phyloP scores from a whole-genome alignment of 1,140 invertebrate genomes.

The Gonioctena quinquepunctata region DNA sequence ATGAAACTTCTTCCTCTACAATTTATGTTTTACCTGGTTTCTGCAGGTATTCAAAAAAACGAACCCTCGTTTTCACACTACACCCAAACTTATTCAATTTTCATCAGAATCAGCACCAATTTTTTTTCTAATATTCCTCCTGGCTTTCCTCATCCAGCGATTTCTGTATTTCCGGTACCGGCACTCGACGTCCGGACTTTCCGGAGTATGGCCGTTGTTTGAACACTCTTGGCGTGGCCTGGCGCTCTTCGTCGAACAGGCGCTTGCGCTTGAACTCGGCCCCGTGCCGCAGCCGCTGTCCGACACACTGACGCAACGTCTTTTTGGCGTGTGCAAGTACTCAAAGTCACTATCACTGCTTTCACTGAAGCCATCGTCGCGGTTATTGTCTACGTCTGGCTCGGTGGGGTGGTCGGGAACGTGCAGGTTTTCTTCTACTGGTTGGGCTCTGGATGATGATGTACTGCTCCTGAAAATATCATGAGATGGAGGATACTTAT shows the following conservation, averaged over 20 bases:
- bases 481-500: no score
- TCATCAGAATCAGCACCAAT: slow-evolving; percentile 62
- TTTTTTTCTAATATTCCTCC: slow-evolving; percentile 60
- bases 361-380: slow-evolving; percentile 21
- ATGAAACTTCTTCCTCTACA: no score
- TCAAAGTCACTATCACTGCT: slow-evolving; percentile 47
- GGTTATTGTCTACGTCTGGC: neutral
- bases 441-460: neutral
- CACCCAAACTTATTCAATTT: slow-evolving; percentile 53
- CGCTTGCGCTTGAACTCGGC: slow-evolving; percentile 41
- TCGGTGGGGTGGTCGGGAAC: neutral
- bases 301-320: slow-evolving; percentile 31
- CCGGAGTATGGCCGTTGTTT: slow-evolving; percentile 3
- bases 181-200: neutral
- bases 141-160: slow-evolving; percentile 58
- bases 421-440: neutral
- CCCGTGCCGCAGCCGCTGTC: slow-evolving; percentile 51
- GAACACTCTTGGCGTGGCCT: slow-evolving; percentile 57
- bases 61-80: neutral
- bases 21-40: no score
- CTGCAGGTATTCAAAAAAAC: no score
- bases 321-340: slow-evolving; percentile 33
- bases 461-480: neutral
- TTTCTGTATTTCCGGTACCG: slow-evolving; percentile 46
- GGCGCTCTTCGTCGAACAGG: slow-evolving; percentile 49